Evolutionary conservation across 2,797 vertebrate genomes (phyloP).

Genomic region (Acanthurus leucopareius): DNA sequence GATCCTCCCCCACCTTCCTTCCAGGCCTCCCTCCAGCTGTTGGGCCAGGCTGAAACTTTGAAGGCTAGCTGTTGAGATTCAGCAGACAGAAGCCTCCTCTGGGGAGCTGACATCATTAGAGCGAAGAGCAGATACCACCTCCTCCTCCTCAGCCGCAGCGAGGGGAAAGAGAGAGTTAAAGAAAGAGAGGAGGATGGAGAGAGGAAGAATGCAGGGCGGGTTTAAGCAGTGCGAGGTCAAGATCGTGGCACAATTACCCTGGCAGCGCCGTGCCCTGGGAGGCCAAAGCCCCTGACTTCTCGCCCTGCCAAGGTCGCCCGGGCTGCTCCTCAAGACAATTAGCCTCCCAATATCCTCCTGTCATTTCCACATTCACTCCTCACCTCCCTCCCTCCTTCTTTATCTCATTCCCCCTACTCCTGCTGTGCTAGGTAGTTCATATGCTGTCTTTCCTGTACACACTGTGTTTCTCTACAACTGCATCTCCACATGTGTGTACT

Average conservation of each 20-base stretch:
- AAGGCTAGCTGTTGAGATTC: constrained; percentile 80
- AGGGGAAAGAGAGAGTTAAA: constrained; percentile 49
- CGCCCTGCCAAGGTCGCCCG: constrained; percentile 67
- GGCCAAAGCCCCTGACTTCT: constrained; percentile 75
- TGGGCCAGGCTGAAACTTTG: constrained; percentile 54
- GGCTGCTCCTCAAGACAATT: constrained; percentile 75
- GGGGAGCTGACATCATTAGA: constrained; percentile 85
- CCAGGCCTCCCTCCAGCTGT: constrained; percentile 39
- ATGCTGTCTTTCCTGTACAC: constrained; percentile 14
- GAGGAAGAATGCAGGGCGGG: constrained; percentile 59
- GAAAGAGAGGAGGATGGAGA: constrained; percentile 52
- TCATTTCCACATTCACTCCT: constrained; percentile 66
- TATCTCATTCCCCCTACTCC: constrained; percentile 15
- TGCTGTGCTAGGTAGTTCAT: constrained; percentile 26
- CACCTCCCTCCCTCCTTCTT: constrained; percentile 6
- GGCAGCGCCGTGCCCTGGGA: constrained; percentile 64
- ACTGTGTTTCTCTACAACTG: constrained; percentile 4
- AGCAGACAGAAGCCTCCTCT: constrained; percentile 72
- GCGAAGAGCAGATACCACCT: constrained; percentile 67
- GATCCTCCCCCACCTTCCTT: constrained; percentile 40
- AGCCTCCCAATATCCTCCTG: constrained; percentile 62
- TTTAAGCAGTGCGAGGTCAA: constrained; percentile 82
- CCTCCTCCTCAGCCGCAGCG: constrained; percentile 66
- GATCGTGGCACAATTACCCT: constrained; percentile 78
- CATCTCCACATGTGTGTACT: constrained; percentile 2